Conservation (phyloP, 2,888 invertebrate species). For the Eupithecia dodoneata region DNA sequence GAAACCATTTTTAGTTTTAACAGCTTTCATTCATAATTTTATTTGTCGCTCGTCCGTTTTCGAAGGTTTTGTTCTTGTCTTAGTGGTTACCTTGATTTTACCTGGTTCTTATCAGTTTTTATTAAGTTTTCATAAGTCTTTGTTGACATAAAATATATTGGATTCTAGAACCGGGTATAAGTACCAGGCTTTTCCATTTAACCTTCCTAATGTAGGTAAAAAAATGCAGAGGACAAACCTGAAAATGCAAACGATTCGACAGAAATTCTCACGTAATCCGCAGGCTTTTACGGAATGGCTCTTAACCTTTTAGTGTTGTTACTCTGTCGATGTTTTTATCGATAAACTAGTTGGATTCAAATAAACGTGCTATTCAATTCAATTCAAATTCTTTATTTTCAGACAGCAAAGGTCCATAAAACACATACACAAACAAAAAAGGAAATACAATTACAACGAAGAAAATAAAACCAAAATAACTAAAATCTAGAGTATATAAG, state of each 20-base stretch:
- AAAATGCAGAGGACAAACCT: conserved; percentile 14
- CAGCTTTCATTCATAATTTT: not conserved
- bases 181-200: not conserved
- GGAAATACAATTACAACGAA: too few relatives aligned
- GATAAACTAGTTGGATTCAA: conserved; percentile 7
- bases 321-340: conserved; percentile 22
- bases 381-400: too few relatives aligned
- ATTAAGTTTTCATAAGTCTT: not conserved
- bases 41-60: not conserved
- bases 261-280: conserved; percentile 48
- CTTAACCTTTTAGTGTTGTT: conserved; percentile 43
- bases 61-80: not conserved
- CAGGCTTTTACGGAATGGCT: conserved; percentile 47
- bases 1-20: not conserved
- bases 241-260: conserved; percentile 46
- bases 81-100: not conserved
- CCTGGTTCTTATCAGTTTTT: not conserved
- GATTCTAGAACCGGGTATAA: not conserved
- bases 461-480: too few relatives aligned
- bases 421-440: too few relatives aligned
- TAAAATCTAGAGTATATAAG: too few relatives aligned
- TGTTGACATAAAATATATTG: not conserved
- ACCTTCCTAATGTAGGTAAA: conserved; percentile 6
- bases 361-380: not conserved
- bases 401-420: too few relatives aligned